These are phyloP conservation scores for Sinocyclocheilus rhinocerous DNA, from an alignment of 2,113 vertebrate genomes.

Conservation along the genomic window DNA sequence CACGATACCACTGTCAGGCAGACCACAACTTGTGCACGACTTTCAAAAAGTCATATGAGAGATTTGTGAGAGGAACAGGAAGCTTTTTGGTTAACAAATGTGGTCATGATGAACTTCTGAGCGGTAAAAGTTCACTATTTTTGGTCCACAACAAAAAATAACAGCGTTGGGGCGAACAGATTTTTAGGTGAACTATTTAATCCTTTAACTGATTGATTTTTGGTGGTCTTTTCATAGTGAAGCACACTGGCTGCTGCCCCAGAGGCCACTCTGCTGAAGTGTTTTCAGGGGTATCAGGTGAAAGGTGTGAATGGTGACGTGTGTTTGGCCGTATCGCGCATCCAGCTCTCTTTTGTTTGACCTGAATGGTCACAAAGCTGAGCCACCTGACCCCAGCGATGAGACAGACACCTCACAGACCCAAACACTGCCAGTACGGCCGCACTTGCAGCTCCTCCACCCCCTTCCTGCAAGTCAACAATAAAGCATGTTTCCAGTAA, in stretches of 20 bases:
- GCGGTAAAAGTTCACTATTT: background rate
- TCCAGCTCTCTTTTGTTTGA: conserved; percentile 38
- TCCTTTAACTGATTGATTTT: background rate
- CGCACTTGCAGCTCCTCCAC: conserved; percentile 9
- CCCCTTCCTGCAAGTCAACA: conserved; percentile 77
- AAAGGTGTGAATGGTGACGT: conserved; percentile 3
- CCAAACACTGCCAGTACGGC: conserved; percentile 10
- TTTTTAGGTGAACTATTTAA: background rate
- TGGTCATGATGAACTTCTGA: background rate
- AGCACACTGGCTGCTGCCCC: too few species aligned
- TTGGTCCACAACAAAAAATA: background rate
- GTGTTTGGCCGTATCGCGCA: conserved; percentile 2
- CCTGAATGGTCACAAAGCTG: conserved; percentile 28
- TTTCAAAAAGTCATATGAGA: background rate
- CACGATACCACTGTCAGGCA: background rate
- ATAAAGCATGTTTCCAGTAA: conserved; percentile 79
- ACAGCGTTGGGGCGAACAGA: background rate
- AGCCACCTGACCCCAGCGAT: conserved; percentile 46
- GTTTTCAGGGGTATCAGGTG: conserved; percentile 37
- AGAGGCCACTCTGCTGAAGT: background rate
- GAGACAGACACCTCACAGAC: conserved; percentile 31
- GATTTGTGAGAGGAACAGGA: background rate
- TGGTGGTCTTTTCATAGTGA: background rate
- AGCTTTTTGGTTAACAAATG: background rate
- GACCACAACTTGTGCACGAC: too few species aligned